Evolutionary conservation across 2,113 vertebrate species (phyloP), one percentile per base, ranked within the genome.

Genomic region (Neotragus pygmaeus): DNA sequence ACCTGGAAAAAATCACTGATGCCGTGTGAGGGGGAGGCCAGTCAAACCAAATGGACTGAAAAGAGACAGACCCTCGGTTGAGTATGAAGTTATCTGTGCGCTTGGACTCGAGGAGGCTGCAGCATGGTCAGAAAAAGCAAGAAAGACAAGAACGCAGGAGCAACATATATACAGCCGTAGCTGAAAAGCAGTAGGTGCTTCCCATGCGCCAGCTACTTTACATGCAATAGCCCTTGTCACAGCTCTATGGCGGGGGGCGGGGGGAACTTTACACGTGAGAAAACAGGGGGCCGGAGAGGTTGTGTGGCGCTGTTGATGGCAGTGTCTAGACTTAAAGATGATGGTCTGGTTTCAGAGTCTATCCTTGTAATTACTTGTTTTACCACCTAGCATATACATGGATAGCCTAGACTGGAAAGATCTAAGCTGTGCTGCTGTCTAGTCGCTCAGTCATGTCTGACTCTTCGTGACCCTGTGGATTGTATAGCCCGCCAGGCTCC

Each of bases 111-210:
- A 94, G 91, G 9, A n/a, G 57, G 15, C 87, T 36, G 19, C 19
- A 30, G 30, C 77, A 70, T 1, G 16, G 51, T 85, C 70, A 92
- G 86, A 66, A 95, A 58, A 28, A 88, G 53, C 2, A 1, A 73
- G 6, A 15, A 12, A 47, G n/a, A 45, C n/a, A n/a, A 45, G 57
- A 53, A n/a, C 45, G 7, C 2, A 2, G 19, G 36, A 39, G 51
- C 13, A 28, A 25, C 0, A 1, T 14, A 11, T 2, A 30, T 2
- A 25, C 10, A 19, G 21, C 1, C 2, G 1, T 11, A 53, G 23
- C 49, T 62, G 51, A 51, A 81, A 47, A 1, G 3, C 33, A 78
- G 1, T 36, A 47, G 14, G 47, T 47, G 64, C 78, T 70, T 43
- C 45, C 81, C 39, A 5, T 11, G 58, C 47, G 30, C 17, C 77